Base-by-base conservation (phyloP, 2,888 invertebrate species). In the Pterostichus niger region DNA sequence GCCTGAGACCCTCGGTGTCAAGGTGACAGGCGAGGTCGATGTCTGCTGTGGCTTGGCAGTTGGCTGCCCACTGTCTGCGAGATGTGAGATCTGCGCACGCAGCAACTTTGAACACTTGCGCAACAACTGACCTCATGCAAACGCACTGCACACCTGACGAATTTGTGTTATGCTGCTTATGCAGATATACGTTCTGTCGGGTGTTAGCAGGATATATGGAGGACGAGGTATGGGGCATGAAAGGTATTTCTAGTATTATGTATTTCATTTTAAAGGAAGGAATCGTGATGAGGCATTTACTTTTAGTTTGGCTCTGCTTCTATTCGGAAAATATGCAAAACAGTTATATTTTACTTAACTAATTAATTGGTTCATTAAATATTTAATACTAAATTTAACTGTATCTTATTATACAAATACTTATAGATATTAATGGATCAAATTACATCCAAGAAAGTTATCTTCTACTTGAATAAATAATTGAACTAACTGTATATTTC, bases 1-100 rank as follows among this genome's bases (percentile, higher is more conserved):
- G 54, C 13, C 6, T 44, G 68, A 33, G 33, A 64, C 49, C 56
- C 64, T 64, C 24, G 61, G 15, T 80, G 61, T 68, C 80, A 80
- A 80, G 80, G 80, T 80, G 80, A 80, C 64, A 64, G 35, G 24
- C 49, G 80, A 80, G 80, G 80, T 80, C 80, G 80, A 80, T 80
- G 80, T 80, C 80, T 80, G 76, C 76, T 24, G 17, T 33, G 31
- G 35, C 68, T 40, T 33, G 13, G 61, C 61, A 9, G 13, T 7
- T 33, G 80, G 56, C 76, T 77, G 68, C 80, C 80, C 80, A 80
- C 80, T 80, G 80, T 64, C 80, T 80, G 33, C 61, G n/a, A 9
- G 13, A 33, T 6, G n/a, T 13, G 64, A 33, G 35, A 33, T 59
- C 24, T 17, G 59, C 24, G 59, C 49, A 59, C 33, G 64, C 35